phyloP scores from a whole-genome alignment of 1,140 invertebrate genomes.

The Sinonovacula constricta region DNA sequence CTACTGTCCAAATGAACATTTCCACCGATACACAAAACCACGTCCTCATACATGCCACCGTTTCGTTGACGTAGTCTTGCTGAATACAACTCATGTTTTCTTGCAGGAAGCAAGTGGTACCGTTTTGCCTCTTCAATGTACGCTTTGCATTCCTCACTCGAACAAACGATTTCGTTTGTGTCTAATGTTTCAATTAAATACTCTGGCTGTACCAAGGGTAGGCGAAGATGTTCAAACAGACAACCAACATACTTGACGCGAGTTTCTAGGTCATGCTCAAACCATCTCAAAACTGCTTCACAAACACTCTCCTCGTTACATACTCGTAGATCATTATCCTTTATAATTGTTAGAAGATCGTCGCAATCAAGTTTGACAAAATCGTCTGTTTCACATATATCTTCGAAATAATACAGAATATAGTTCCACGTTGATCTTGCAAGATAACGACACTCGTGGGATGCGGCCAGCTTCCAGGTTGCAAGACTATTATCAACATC shows the following conservation, averaged over 20 bases:
- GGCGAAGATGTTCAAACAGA: constrained; percentile 52
- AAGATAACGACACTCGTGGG: constrained; percentile 54
- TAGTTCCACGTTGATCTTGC: constrained; percentile 51
- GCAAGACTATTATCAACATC: constrained; percentile 58
- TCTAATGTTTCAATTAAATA: constrained; percentile 23
- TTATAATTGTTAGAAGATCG: constrained; percentile 52
- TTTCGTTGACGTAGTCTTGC: background rate
- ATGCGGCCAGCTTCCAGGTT: constrained; percentile 60
- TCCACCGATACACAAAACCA: constrained; percentile 29
- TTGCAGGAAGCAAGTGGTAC: constrained; percentile 21
- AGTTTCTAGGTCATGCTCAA: constrained; percentile 55
- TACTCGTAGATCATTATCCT: constrained; percentile 57
- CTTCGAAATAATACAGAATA: constrained; percentile 54
- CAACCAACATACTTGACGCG: constrained; percentile 49
- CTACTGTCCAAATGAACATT: constrained; percentile 26
- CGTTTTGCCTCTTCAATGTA: constrained; percentile 28
- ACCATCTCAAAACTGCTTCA: constrained; percentile 57
- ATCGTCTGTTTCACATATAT: constrained; percentile 52
- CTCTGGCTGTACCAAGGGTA: constrained; percentile 51
- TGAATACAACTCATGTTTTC: constrained; percentile 28
- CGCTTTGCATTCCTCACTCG: constrained; percentile 6
- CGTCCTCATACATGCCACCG: constrained; percentile 28
- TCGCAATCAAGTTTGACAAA: constrained; percentile 58
- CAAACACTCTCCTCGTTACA: constrained; percentile 60
- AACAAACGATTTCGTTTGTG: background rate